Percentiles rank a stretch among this genome's conserved stretches.
These are phyloP conservation scores for Euwallacea similis DNA, from an alignment of 1,140 invertebrate genomes.

Conservation along the genomic window DNA sequence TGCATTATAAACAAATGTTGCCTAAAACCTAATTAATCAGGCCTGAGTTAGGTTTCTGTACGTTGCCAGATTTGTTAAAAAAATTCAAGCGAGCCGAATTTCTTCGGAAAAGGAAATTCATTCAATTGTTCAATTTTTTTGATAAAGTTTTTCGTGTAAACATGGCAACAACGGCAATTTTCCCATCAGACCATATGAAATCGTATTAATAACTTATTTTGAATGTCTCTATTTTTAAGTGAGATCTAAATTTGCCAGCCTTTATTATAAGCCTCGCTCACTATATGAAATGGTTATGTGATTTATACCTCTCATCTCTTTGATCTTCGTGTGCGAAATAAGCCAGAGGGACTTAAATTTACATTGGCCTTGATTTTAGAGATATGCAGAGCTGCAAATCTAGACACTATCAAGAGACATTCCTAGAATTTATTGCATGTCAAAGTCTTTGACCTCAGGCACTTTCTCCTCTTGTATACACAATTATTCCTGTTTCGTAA, in stretches of 20 bases:
- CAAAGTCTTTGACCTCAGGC: no score
- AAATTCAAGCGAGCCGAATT: no score
- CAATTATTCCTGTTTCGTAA: no score
- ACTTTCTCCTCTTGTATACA: no score
- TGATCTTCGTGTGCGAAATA: constrained; percentile 6
- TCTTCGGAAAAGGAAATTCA: neutral
- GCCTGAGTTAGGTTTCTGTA: neutral
- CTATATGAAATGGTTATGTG: neutral
- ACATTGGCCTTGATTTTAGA: neutral
- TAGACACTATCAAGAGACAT: no score
- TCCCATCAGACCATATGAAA: constrained; percentile 13
- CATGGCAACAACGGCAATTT: constrained; percentile 4
- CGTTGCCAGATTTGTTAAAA: neutral
- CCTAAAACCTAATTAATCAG: constrained; percentile 23
- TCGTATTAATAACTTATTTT: constrained; percentile 25
- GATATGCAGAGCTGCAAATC: no score
- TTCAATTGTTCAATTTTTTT: neutral
- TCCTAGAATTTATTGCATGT: no score
- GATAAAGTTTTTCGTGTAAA: neutral
- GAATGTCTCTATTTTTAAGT: constrained; percentile 25
- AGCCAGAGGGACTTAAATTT: constrained; percentile 3
- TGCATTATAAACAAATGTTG: constrained; percentile 22
- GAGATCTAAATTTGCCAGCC: constrained; percentile 15
- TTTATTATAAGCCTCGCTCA: constrained; percentile 2
- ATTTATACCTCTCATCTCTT: constrained; percentile 7